Evolutionary conservation across 2,113 vertebrate genomes (phyloP).

Genomic region (Prolemur simus): DNA sequence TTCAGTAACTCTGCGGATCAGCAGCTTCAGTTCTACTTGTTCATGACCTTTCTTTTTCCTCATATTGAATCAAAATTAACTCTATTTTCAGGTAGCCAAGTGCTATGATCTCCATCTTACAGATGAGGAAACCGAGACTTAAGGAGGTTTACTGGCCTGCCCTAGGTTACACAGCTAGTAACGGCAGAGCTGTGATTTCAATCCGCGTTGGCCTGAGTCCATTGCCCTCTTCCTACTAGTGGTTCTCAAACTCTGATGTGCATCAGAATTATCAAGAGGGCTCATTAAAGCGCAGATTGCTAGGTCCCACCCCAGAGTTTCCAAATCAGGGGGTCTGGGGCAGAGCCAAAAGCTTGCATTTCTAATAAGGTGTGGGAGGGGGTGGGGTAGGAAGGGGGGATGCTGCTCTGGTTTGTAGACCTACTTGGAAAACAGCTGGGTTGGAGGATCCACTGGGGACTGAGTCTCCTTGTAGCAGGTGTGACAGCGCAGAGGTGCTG

Average conservation of each 20-base stretch:
- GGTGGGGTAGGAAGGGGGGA: neutral
- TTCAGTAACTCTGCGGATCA: neutral
- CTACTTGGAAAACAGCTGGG: neutral
- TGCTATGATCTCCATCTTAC: neutral
- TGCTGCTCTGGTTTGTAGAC: neutral
- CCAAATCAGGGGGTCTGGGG: neutral
- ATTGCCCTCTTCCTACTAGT: neutral
- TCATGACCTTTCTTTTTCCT: neutral
- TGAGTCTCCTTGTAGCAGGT: neutral
- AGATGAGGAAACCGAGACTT: conserved; percentile 23
- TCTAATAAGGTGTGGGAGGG: neutral
- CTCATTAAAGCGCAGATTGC: neutral
- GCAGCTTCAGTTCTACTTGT: neutral
- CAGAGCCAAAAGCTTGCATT: neutral
- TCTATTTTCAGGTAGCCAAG: neutral
- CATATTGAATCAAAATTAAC: neutral
- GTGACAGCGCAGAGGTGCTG: neutral
- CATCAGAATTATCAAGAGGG: neutral
- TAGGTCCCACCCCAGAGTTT: neutral
- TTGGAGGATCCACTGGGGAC: neutral
- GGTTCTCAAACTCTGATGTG: neutral
- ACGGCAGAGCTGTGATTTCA: neutral
- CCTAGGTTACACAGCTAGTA: neutral
- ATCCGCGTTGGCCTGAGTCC: neutral
- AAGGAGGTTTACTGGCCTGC: neutral